phyloP scores from a whole-genome alignment of 2,113 vertebrate genomes.

The Triplophysa siluroides region DNA sequence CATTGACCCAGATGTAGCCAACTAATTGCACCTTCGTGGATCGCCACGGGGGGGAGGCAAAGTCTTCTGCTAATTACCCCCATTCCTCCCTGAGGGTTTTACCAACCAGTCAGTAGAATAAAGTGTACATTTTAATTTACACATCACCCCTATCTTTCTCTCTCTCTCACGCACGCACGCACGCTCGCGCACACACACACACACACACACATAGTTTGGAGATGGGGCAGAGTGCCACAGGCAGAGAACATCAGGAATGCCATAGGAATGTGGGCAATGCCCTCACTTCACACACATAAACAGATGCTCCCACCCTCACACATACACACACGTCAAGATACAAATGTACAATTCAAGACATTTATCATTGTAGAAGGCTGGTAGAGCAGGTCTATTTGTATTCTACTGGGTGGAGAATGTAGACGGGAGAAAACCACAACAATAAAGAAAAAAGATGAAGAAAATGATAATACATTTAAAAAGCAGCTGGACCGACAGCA shows the following conservation, averaged over 20 bases:
- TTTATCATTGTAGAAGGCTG: background rate
- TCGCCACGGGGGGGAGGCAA: conserved; percentile 52
- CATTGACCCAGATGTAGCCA: conserved; percentile 6
- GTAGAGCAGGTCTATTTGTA: background rate
- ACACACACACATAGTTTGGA: conserved; percentile 3
- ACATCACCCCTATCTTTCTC: background rate
- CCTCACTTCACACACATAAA: conserved; percentile 26
- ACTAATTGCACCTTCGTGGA: conserved; percentile 24
- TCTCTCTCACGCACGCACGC: conserved; percentile 30
- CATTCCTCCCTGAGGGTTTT: background rate
- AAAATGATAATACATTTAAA: background rate
- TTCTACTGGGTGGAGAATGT: background rate
- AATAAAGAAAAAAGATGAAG: background rate
- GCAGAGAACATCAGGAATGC: conserved; percentile 45
- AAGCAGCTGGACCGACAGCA: background rate
- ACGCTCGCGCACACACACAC: conserved; percentile 4
- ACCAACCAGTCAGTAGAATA: conserved; percentile 31
- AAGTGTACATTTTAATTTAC: conserved; percentile 15
- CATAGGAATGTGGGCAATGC: conserved; percentile 48
- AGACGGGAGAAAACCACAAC: background rate
- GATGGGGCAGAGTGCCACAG: conserved; percentile 44
- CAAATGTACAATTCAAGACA: background rate
- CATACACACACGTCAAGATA: background rate
- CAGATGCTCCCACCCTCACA: conserved; percentile 22
- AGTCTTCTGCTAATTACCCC: conserved; percentile 30